A percentile compares a stretch with the other conserved stretches of the same genome.
These are phyloP conservation scores for Esox masquinongy DNA, from an alignment of 2,797 vertebrate species.

Conservation along the genomic window DNA sequence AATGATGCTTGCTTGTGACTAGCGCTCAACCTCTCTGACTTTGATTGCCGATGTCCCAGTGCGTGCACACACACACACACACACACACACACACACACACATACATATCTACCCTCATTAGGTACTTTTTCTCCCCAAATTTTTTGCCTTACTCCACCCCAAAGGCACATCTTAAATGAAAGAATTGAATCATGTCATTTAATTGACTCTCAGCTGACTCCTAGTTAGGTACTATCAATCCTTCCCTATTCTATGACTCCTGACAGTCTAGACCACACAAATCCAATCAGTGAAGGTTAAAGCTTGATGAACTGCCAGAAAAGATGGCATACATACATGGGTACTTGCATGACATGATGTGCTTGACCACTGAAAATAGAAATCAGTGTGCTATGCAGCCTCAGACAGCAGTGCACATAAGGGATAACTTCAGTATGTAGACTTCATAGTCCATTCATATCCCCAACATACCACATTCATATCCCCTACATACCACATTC, in stretches of 20 bases:
- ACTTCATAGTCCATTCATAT: neutral
- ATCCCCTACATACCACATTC: neutral
- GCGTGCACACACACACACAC: constrained; percentile 4
- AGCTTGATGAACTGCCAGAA: neutral
- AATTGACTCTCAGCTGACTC: constrained; percentile 10
- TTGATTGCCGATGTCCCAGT: neutral
- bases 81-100: constrained; percentile 1
- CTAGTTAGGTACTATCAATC: neutral
- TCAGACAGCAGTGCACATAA: neutral
- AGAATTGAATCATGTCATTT: constrained; percentile 6
- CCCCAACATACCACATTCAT: neutral
- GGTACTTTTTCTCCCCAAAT: neutral
- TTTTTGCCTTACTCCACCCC: too few species aligned
- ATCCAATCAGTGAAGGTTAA: neutral
- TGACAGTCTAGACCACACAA: neutral
- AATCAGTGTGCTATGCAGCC: neutral
- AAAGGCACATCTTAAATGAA: neutral
- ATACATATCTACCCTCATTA: neutral
- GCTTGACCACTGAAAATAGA: neutral
- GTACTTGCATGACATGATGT: neutral
- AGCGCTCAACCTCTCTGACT: neutral
- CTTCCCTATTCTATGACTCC: neutral
- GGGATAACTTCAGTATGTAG: too few species aligned
- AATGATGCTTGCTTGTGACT: neutral
- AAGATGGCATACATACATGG: too few species aligned